Evolutionary conservation across 2,888 invertebrate species (phyloP).

Genomic region (Dryococelus australis): DNA sequence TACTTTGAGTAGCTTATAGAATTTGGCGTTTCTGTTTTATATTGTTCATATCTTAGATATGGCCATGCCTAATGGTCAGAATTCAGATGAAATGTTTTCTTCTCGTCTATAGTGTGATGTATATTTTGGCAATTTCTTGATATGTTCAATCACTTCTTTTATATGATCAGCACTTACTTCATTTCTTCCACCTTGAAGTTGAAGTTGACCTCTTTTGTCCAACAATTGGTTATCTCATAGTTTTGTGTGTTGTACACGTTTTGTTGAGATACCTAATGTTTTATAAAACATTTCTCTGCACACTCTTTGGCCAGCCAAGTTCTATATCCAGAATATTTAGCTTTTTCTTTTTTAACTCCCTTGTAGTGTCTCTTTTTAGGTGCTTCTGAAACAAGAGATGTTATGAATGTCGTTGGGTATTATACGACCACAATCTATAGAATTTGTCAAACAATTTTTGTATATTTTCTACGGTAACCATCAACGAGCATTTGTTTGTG

Average conservation of each 20-base stretch:
- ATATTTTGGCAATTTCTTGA: background rate
- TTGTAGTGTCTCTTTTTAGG: background rate
- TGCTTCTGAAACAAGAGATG: background rate
- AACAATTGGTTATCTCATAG: background rate
- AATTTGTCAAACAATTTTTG: slow-evolving; percentile 18
- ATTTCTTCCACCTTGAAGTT: slow-evolving; percentile 6
- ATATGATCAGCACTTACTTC: background rate
- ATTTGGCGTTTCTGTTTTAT: background rate
- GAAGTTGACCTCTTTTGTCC: background rate
- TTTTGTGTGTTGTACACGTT: background rate
- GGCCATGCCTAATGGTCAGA: background rate
- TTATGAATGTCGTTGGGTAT: slow-evolving; percentile 3
- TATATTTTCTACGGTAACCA: slow-evolving; percentile 25
- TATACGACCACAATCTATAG: slow-evolving; percentile 23
- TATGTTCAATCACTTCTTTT: background rate
- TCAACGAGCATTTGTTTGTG: background rate
- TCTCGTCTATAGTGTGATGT: background rate
- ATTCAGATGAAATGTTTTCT: background rate
- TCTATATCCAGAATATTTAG: background rate
- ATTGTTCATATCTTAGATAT: background rate
- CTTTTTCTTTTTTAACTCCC: background rate
- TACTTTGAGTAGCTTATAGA: background rate
- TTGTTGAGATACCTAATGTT: slow-evolving; percentile 2
- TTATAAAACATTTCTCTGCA: background rate
- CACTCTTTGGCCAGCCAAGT: background rate